These are phyloP conservation scores for Luscinia luscinia DNA, from an alignment of 2,797 vertebrate species.

Conservation along the genomic window DNA sequence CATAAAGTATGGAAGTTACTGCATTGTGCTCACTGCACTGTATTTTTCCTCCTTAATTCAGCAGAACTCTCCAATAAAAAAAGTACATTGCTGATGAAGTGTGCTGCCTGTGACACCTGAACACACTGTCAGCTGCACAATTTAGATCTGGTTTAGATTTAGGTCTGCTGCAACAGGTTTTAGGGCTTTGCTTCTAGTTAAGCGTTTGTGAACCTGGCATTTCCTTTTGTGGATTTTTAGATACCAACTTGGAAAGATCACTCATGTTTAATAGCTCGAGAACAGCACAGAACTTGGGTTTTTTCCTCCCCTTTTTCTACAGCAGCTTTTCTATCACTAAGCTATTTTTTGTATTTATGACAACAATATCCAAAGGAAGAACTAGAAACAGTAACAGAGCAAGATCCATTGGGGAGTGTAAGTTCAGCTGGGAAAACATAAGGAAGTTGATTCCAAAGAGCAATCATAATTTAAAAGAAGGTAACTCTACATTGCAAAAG, in stretches of 20 bases:
- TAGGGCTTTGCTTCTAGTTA: not conserved
- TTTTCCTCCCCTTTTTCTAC: not conserved
- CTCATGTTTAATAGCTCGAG: not conserved
- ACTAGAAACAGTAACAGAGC: not conserved
- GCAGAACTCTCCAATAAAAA: not conserved
- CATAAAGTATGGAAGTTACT: too few relatives aligned
- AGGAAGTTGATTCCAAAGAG: not conserved
- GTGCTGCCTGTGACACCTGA: not conserved
- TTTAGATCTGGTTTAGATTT: not conserved
- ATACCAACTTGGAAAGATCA: not conserved
- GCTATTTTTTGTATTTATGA: not conserved
- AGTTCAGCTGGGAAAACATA: not conserved
- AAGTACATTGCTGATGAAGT: not conserved
- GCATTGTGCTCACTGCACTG: rapidly evolving
- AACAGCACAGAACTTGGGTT: not conserved
- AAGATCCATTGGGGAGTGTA: not conserved
- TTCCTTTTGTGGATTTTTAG: not conserved
- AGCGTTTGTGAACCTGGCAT: not conserved
- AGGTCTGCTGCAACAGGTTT: not conserved
- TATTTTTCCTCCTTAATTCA: not conserved
- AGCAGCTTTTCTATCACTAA: not conserved
- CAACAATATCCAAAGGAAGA: not conserved
- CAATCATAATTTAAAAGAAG: not conserved
- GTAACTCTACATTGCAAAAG: not conserved
- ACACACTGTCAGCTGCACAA: not conserved